phyloP scores from a whole-genome alignment of 2,797 vertebrate genomes.

The Heliangelus exortis region DNA sequence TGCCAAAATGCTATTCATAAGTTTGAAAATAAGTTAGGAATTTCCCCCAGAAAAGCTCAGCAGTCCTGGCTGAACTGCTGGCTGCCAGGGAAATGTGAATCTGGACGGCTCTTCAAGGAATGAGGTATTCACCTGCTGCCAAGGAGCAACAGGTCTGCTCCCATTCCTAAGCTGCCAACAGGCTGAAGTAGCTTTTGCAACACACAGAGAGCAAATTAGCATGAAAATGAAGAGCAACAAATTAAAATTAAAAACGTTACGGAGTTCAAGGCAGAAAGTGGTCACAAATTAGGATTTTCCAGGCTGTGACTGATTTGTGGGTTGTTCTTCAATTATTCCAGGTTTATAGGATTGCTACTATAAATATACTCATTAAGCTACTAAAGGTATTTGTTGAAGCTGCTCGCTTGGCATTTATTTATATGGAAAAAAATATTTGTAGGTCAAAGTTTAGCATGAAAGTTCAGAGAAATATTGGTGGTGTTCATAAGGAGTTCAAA shows the following conservation, averaged over 20 bases:
- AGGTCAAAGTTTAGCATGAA: neutral
- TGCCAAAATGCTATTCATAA: conserved; percentile 11
- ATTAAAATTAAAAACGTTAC: neutral
- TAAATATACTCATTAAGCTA: neutral
- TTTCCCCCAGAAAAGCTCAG: neutral
- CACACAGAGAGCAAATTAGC: neutral
- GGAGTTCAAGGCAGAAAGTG: neutral
- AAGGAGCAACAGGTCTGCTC: conserved; percentile 23
- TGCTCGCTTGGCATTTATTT: neutral
- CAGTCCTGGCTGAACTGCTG: neutral
- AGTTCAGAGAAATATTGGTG: neutral
- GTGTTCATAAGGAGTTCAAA: neutral
- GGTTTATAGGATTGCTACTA: neutral
- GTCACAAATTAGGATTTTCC: neutral
- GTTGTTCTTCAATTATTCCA: neutral
- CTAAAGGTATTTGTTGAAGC: neutral
- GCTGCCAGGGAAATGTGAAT: neutral
- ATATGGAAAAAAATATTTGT: neutral
- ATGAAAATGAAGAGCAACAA: conserved; percentile 1
- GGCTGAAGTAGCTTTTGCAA: neutral
- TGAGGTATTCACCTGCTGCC: conserved; percentile 46
- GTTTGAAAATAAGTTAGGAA: conserved; percentile 9
- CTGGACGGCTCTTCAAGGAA: neutral
- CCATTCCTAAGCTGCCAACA: conserved; percentile 30
- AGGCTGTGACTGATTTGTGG: neutral